Evolutionary conservation across 2,113 vertebrate species (phyloP).

Genomic region (Myrmophylax atrothorax): DNA sequence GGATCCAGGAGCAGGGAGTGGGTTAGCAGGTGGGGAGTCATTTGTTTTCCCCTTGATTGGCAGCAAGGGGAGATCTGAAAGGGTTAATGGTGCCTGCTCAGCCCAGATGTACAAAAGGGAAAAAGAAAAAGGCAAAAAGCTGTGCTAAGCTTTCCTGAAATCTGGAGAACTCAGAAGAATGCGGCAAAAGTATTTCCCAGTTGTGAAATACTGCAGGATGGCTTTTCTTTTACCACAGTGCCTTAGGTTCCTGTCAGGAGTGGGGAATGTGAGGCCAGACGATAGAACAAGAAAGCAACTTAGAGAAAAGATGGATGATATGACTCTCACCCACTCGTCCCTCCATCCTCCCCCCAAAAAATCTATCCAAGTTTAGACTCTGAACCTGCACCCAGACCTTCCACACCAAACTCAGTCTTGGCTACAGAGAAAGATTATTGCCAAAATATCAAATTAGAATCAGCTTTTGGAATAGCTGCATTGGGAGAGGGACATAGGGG

Average conservation of each 20-base stretch:
- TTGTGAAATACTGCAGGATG: neutral
- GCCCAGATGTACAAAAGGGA: neutral
- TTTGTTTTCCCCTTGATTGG: neutral
- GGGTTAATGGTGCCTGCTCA: neutral
- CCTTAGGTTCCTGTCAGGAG: neutral
- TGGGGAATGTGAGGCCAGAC: no score
- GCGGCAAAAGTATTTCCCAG: neutral
- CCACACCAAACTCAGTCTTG: neutral
- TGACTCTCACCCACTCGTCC: rapidly evolving
- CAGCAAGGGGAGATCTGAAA: neutral
- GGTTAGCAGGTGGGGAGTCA: neutral
- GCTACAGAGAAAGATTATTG: neutral
- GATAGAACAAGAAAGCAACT: neutral
- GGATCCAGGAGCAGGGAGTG: neutral
- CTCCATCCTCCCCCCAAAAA: rapidly evolving
- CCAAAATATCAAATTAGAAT: neutral
- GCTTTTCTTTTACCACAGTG: neutral
- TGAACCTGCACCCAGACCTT: neutral
- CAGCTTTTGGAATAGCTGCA: neutral
- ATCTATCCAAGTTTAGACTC: neutral
- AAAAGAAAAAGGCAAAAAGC: neutral
- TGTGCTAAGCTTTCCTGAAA: neutral
- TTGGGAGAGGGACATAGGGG: neutral
- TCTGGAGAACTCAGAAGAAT: neutral
- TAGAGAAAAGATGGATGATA: neutral